Conservation (phyloP, 2,797 vertebrate genomes). For the Anableps anableps region DNA sequence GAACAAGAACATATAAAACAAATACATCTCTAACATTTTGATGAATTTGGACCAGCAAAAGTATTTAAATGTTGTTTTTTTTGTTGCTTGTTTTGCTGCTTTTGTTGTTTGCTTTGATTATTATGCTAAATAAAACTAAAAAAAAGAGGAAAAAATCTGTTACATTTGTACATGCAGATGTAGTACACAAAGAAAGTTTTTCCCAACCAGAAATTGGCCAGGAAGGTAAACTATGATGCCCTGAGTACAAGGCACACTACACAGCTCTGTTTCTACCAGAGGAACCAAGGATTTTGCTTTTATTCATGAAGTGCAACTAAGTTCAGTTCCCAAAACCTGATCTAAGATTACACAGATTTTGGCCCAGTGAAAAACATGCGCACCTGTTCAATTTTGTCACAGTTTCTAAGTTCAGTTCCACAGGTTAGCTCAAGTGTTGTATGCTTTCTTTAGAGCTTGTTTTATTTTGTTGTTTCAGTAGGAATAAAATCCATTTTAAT, state of each 20-base stretch:
- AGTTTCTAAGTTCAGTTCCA: neutral
- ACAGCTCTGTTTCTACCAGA: too few species aligned
- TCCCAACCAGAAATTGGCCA: too few species aligned
- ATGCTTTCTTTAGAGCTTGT: neutral
- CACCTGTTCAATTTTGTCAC: neutral
- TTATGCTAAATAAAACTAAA: neutral
- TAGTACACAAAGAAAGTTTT: too few species aligned
- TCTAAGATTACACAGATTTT: neutral
- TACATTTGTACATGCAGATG: too few species aligned
- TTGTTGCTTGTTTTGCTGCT: neutral
- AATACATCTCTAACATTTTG: neutral
- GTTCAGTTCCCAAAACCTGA: neutral
- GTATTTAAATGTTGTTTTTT: neutral
- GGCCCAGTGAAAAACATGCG: neutral
- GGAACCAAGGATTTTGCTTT: neutral
- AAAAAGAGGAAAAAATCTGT: neutral
- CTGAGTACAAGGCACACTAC: too few species aligned
- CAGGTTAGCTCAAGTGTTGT: neutral
- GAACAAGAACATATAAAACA: neutral
- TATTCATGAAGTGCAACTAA: neutral
- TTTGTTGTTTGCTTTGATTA: neutral
- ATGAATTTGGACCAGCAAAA: neutral
- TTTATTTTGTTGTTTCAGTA: neutral
- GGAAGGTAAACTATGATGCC: too few species aligned
- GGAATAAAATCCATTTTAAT: neutral